Conservation (phyloP, 1,140 invertebrate species). For the Apis cerana region DNA sequence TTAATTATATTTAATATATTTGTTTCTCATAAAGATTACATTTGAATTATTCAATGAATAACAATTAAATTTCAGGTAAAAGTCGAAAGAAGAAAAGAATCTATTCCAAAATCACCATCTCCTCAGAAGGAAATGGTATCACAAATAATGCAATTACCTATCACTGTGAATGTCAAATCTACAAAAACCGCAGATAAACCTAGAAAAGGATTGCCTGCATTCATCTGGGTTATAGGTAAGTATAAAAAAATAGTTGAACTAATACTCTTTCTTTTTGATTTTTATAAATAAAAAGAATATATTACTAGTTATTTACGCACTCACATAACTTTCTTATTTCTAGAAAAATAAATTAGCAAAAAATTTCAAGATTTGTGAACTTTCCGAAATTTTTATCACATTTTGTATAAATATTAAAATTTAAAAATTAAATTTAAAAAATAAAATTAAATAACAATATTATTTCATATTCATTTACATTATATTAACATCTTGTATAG, state of each 20-base stretch:
- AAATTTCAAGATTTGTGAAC: too few relatives aligned
- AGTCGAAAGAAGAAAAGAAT: slow-evolving; percentile 69
- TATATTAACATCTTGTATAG: too few relatives aligned
- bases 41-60: neutral
- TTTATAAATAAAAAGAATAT: too few relatives aligned
- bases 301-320: too few relatives aligned
- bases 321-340: too few relatives aligned
- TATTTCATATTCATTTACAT: too few relatives aligned
- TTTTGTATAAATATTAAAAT: too few relatives aligned
- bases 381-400: too few relatives aligned
- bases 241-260: neutral
- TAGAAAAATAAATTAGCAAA: too few relatives aligned
- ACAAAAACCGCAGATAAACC: slow-evolving; percentile 71
- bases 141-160: slow-evolving; percentile 31
- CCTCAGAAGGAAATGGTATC: slow-evolving; percentile 47
- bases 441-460: too few relatives aligned
- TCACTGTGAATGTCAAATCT: slow-evolving; percentile 58
- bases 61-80: slow-evolving; percentile 59
- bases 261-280: too few relatives aligned
- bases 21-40: neutral
- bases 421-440: too few relatives aligned
- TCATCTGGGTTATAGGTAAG: slow-evolving; percentile 89
- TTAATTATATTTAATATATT: neutral
- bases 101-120: slow-evolving; percentile 54
- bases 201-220: slow-evolving; percentile 81